Evolutionary conservation across 2,888 invertebrate species (phyloP), one percentile per base, ranked within the genome.

Genomic region (Nemotelus nigrinus): DNA sequence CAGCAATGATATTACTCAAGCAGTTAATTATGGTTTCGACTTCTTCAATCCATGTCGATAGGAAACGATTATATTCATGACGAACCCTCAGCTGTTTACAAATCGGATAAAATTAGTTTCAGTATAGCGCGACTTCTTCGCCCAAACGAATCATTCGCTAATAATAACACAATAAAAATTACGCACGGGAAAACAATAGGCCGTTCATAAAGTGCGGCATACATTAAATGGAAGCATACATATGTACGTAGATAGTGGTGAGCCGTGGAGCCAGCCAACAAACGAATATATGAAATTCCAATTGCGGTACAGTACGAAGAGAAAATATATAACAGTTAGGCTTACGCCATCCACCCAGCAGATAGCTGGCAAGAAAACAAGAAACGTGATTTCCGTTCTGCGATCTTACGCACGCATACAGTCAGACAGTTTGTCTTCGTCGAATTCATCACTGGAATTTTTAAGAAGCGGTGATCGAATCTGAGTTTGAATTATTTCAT

Each of bases 361-460:
- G 53, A 70, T 70, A 70, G 70, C 70, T 70, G 70, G 70, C 70
- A 70, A 70, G 70, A 70, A 70, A 70, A 55, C 70, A 70, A 70
- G 70, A 70, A 70, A 74, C 74, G 74, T 74, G 74, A 60, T 74
- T 74, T 74, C 74, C 74, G 74, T 60, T 74, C 74, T 50, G 60
- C 70, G 44, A 70, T 70, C 44, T 63, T 60, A 60, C 74, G 60
- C 60, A 60, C 74, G 60, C 60, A 60, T 48, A 63, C 44, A 57
- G 57, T 3, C 63, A n/a, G 39, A 4, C 41, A 63, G 41, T 43
- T 43, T 43, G 63, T 41, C 63, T 39, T 43, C 5, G 63, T 25
- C 25, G 25, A 25, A 25, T 25, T 25, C 25, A 25, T 25, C 25
- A 25, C 25, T 25, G 25, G 25, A 25, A 25, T 25, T 25, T 25